These are phyloP conservation scores for Protonibea diacanthus DNA, from an alignment of 2,797 vertebrate genomes.

Conservation along the genomic window DNA sequence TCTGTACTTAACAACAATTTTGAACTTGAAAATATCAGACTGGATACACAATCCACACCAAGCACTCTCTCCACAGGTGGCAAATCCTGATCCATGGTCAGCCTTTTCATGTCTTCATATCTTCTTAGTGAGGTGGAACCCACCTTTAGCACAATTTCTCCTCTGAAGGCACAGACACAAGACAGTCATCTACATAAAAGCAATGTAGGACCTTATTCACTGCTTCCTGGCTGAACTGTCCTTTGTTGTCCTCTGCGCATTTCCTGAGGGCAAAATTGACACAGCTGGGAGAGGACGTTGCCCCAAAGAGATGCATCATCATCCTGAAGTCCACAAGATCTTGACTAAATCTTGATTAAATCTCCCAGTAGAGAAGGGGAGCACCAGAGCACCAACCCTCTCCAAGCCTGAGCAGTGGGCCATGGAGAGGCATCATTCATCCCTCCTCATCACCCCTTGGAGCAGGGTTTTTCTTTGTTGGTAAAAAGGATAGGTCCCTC, in stretches of 20 bases:
- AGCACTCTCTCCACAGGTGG: conserved; percentile 23
- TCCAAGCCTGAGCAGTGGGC: no score
- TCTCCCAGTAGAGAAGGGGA: no score
- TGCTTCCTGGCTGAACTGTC: not conserved
- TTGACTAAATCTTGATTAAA: not conserved
- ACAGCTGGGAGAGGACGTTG: no score
- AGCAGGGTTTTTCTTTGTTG: no score
- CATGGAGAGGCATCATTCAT: no score
- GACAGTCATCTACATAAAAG: conserved; percentile 15
- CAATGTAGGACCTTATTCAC: conserved; percentile 2
- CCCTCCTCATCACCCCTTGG: no score
- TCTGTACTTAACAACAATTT: not conserved
- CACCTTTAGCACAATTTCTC: not conserved
- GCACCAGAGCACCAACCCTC: no score
- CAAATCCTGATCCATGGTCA: conserved; percentile 9
- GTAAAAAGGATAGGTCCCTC: no score
- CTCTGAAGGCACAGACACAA: not conserved
- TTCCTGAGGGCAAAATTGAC: conserved; percentile 6
- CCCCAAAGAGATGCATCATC: conserved; percentile 15
- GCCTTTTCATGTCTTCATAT: not conserved
- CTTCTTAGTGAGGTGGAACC: not conserved
- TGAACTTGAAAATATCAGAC: conserved; percentile 7
- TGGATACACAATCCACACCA: conserved; percentile 14
- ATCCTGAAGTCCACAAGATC: not conserved
- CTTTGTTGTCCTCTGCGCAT: not conserved